Conservation (phyloP, 2,797 vertebrate species). For the Phataginus tetradactyla region DNA sequence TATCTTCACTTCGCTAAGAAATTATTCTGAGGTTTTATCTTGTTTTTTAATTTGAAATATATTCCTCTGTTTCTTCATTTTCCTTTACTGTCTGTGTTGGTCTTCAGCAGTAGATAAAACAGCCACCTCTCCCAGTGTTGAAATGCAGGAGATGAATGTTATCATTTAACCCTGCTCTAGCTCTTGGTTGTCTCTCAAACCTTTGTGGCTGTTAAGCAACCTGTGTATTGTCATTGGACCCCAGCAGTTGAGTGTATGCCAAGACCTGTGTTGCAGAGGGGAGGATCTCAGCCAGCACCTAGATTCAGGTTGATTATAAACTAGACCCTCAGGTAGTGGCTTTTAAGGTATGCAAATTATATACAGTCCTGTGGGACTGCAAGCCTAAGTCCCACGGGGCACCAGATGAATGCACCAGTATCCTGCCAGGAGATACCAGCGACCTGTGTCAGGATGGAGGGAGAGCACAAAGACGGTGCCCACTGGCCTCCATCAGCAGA, state of each 20-base stretch:
- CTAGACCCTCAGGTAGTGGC: too few species aligned
- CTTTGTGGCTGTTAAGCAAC: neutral
- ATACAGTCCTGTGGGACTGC: neutral
- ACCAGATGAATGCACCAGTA: neutral
- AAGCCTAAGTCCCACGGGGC: neutral
- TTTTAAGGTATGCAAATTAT: neutral
- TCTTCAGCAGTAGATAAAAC: neutral
- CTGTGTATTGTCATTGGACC: neutral
- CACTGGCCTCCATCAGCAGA: neutral
- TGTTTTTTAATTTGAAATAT: neutral
- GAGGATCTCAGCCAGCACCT: neutral
- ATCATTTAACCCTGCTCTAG: neutral
- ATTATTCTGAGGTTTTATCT: neutral
- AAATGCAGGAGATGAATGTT: neutral
- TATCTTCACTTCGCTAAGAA: neutral
- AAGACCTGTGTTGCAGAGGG: too few species aligned
- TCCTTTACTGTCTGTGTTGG: neutral
- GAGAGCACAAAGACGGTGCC: neutral
- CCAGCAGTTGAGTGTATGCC: neutral
- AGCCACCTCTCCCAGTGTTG: neutral
- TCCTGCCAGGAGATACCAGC: neutral
- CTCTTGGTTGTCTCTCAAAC: neutral
- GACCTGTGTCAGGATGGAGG: neutral
- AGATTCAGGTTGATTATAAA: neutral
- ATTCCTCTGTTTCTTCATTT: neutral